Conservation (phyloP, 2,113 vertebrate genomes). For the Alligator mississippiensis region DNA sequence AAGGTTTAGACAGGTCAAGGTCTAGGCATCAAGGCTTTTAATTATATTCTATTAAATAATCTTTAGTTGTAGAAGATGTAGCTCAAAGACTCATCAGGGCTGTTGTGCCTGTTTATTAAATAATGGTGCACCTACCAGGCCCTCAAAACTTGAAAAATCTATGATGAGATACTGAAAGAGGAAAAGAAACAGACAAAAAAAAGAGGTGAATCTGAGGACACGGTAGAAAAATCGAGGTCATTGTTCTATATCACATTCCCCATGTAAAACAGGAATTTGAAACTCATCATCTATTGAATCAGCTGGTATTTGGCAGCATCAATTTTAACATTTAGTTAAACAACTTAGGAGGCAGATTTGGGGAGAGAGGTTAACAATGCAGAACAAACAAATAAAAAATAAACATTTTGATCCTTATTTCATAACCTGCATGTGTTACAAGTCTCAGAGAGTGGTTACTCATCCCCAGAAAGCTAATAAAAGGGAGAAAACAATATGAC, state of each 20-base stretch:
- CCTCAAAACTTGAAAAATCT: constrained; percentile 35
- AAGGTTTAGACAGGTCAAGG: constrained; percentile 62
- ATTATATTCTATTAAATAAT: constrained; percentile 66
- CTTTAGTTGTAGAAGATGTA: constrained; percentile 36
- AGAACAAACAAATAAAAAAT: constrained; percentile 72
- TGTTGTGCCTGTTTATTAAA: constrained; percentile 40
- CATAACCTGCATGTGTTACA: constrained; percentile 65
- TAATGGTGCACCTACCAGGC: constrained; percentile 39
- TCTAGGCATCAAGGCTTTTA: constrained; percentile 60
- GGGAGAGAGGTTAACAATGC: constrained; percentile 43
- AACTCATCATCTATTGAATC: constrained; percentile 61
- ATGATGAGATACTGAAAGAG: constrained; percentile 11
- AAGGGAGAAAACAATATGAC: constrained; percentile 42
- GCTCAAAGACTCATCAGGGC: constrained; percentile 2
- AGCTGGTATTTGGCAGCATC: constrained; percentile 52
- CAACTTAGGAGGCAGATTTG: constrained; percentile 59
- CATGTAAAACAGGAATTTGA: constrained; percentile 63
- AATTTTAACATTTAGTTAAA: constrained; percentile 66
- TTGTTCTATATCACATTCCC: constrained; percentile 69
- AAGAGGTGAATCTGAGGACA: constrained; percentile 73
- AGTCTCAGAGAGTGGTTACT: constrained; percentile 52
- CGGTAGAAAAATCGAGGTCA: constrained; percentile 63
- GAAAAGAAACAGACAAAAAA: constrained; percentile 42
- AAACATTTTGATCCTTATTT: constrained; percentile 48
- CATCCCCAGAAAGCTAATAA: constrained; percentile 69